phyloP scores from a whole-genome alignment of 2,888 invertebrate species.

The Mechanitis mazaeus region DNA sequence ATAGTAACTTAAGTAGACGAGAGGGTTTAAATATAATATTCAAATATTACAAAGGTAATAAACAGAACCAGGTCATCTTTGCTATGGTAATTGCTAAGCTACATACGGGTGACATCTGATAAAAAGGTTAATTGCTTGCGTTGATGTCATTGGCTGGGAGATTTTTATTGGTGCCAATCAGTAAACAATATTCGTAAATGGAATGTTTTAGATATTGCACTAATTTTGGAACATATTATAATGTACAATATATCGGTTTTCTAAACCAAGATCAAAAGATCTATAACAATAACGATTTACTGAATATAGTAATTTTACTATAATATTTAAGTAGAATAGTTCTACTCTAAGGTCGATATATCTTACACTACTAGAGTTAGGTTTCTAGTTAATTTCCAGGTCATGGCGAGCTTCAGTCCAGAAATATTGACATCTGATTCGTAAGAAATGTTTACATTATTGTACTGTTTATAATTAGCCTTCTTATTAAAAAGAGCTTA shows the following conservation, averaged over 20 bases:
- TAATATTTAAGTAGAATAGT: conserved; percentile 1
- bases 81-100: conserved; percentile 17
- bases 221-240: background rate
- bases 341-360: conserved; percentile 6
- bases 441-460: background rate
- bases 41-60: conserved; percentile 16
- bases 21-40: conserved; percentile 14
- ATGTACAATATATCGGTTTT: too few relatives aligned
- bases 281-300: too few relatives aligned
- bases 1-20: background rate
- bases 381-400: conserved; percentile 34
- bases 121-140: conserved; percentile 27
- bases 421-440: conserved; percentile 24
- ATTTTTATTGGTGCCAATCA: conserved; percentile 2
- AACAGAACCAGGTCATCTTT: conserved; percentile 24
- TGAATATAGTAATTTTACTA: too few relatives aligned
- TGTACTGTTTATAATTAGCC: background rate
- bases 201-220: background rate
- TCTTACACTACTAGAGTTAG: conserved; percentile 21
- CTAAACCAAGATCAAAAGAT: too few relatives aligned
- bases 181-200: background rate
- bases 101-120: conserved; percentile 31
- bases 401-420: conserved; percentile 36
- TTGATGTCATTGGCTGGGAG: conserved; percentile 22
- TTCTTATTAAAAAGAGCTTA: too few relatives aligned